Evolutionary conservation across 2,888 invertebrate species (phyloP).

Genomic region (Gryllus longicercus): DNA sequence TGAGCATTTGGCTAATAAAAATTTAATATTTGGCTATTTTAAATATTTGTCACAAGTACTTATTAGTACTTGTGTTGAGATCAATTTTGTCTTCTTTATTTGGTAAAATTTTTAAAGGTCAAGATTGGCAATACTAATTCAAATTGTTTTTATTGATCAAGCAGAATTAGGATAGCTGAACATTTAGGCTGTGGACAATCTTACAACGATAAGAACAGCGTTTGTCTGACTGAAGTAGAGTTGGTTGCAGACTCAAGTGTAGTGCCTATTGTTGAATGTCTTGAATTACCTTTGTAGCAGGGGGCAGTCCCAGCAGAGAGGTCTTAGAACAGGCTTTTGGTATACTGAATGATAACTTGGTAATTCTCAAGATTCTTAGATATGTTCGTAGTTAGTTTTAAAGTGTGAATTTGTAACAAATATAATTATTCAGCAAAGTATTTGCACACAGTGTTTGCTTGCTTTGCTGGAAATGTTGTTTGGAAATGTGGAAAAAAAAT

Average conservation of each 20-base stretch:
- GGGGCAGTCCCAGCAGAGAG: constrained; percentile 4
- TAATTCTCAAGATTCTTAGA: neutral
- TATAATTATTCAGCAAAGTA: constrained; percentile 17
- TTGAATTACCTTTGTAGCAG: neutral
- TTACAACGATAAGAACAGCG: neutral
- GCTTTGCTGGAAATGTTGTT: constrained; percentile 1
- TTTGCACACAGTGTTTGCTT: neutral
- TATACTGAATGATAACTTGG: neutral
- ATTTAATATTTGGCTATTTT: too few relatives aligned
- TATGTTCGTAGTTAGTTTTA: constrained; percentile 1
- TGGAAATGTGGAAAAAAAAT: neutral
- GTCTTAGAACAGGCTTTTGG: neutral
- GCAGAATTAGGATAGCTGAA: neutral
- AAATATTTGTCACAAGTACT: too few relatives aligned
- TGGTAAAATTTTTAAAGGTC: too few relatives aligned
- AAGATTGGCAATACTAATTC: too few relatives aligned
- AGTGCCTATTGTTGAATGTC: constrained; percentile 27
- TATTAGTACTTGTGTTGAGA: too few relatives aligned
- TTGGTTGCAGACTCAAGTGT: constrained; percentile 21
- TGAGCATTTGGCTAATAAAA: too few relatives aligned
- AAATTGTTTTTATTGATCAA: neutral
- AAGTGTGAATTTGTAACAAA: neutral
- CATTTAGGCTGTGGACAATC: neutral
- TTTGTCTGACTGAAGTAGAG: constrained; percentile 10
- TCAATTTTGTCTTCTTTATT: too few relatives aligned